phyloP scores from a whole-genome alignment of 2,888 invertebrate genomes.

The Cosmia pyralina region DNA sequence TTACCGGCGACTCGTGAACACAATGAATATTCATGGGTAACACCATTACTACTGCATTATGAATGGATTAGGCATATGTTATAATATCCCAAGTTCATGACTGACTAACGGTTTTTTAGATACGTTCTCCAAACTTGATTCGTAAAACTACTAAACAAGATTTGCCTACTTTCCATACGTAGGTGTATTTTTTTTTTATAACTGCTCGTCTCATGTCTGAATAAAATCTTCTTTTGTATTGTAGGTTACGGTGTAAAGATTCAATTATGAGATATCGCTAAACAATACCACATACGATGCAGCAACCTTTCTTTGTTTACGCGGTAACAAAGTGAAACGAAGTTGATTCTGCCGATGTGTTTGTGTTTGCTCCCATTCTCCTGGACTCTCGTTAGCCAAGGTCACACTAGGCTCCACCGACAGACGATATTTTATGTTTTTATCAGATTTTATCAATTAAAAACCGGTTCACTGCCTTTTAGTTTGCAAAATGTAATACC shows the following conservation, averaged over 20 bases:
- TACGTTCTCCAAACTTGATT: constrained; percentile 63
- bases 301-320: constrained; percentile 84
- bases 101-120: constrained; percentile 66
- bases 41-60: constrained; percentile 72
- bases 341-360: constrained; percentile 73
- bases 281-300: constrained; percentile 83
- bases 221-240: constrained; percentile 71
- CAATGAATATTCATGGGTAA: constrained; percentile 75
- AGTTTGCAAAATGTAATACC: constrained; percentile 22
- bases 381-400: constrained; percentile 65
- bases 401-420: constrained; percentile 57
- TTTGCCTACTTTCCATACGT: constrained; percentile 67
- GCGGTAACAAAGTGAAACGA: constrained; percentile 77
- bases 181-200: constrained; percentile 64
- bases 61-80: constrained; percentile 71
- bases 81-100: constrained; percentile 67
- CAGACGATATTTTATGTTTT: constrained; percentile 45
- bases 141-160: constrained; percentile 67
- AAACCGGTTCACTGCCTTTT: constrained; percentile 46
- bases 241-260: constrained; percentile 83
- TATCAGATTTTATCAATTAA: constrained; percentile 36
- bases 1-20: constrained; percentile 68
- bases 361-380: constrained; percentile 74
- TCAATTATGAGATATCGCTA: constrained; percentile 84
- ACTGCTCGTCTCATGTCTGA: constrained; percentile 60